phyloP scores from a whole-genome alignment of 2,797 vertebrate species.

The Strix occidentalis region DNA sequence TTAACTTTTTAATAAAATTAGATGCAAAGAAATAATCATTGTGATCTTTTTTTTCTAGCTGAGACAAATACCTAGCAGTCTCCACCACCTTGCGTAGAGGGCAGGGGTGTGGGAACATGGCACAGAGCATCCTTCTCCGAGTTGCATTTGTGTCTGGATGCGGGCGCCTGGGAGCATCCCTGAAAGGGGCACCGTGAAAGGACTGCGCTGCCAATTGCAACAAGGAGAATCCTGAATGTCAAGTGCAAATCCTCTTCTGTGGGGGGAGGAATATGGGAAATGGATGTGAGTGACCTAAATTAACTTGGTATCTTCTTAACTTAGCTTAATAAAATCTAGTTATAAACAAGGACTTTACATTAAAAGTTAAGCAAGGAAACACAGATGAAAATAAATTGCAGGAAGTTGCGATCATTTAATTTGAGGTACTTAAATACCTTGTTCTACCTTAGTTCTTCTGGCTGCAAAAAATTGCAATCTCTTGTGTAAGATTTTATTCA shows the following conservation, averaged over 20 bases:
- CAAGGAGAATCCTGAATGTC: background rate
- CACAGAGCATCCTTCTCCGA: rapidly evolving
- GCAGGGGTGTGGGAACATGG: rapidly evolving
- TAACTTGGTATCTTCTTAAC: background rate
- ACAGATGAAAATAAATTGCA: background rate
- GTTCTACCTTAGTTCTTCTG: background rate
- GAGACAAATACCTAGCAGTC: too few relatives aligned
- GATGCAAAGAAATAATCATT: background rate
- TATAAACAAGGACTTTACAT: background rate
- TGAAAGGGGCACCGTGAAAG: background rate
- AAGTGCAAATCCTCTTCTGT: background rate
- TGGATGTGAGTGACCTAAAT: background rate
- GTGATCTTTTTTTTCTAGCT: background rate
- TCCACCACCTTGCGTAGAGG: background rate
- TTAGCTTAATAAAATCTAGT: background rate
- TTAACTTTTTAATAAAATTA: background rate
- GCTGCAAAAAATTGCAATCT: background rate
- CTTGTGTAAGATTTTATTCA: background rate
- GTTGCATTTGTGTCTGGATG: background rate
- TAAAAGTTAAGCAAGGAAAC: background rate
- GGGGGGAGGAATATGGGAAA: background rate
- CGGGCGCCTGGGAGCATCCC: background rate
- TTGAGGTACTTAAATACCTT: background rate
- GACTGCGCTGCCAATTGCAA: background rate
- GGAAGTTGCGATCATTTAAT: background rate